Conservation (phyloP, 2,797 vertebrate genomes). For the Syngnathus acus region DNA sequence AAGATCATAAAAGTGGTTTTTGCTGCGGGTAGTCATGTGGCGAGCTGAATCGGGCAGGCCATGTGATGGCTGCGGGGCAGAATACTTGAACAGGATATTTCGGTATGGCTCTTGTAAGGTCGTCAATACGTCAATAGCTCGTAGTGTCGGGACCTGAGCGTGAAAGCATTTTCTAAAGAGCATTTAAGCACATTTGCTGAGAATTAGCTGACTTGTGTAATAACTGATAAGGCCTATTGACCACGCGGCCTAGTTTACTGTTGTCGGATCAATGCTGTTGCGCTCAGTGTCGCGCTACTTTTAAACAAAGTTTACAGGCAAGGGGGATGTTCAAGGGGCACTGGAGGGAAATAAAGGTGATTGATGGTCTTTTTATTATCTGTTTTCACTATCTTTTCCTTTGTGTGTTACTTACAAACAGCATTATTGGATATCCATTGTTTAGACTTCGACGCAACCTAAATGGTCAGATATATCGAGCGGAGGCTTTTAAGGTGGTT, state of each 20-base stretch:
- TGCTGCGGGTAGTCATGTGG: constrained; percentile 60
- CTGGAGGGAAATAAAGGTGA: constrained; percentile 73
- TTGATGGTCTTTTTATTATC: constrained; percentile 79
- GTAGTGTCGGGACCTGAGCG: constrained; percentile 69
- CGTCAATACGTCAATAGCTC: constrained; percentile 78
- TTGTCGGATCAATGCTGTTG: constrained; percentile 73
- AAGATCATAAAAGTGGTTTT: constrained; percentile 68
- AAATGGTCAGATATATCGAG: constrained; percentile 76
- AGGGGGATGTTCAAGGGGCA: constrained; percentile 61
- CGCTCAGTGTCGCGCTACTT: constrained; percentile 65
- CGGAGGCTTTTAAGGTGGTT: constrained; percentile 75
- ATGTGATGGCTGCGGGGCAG: constrained; percentile 69
- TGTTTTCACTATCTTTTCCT: constrained; percentile 70
- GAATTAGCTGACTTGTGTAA: constrained; percentile 78
- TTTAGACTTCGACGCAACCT: constrained; percentile 71
- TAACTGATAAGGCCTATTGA: constrained; percentile 74
- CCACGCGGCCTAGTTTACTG: constrained; percentile 65
- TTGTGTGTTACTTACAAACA: constrained; percentile 76
- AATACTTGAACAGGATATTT: constrained; percentile 80
- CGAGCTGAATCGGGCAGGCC: constrained; percentile 54
- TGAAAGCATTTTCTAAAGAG: constrained; percentile 74
- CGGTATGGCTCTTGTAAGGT: constrained; percentile 67
- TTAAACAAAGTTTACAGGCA: constrained; percentile 70
- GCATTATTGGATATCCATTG: constrained; percentile 77
- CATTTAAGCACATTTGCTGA: constrained; percentile 77